Evolutionary conservation across 2,888 invertebrate species (phyloP).

Genomic region (Patella caerulea): DNA sequence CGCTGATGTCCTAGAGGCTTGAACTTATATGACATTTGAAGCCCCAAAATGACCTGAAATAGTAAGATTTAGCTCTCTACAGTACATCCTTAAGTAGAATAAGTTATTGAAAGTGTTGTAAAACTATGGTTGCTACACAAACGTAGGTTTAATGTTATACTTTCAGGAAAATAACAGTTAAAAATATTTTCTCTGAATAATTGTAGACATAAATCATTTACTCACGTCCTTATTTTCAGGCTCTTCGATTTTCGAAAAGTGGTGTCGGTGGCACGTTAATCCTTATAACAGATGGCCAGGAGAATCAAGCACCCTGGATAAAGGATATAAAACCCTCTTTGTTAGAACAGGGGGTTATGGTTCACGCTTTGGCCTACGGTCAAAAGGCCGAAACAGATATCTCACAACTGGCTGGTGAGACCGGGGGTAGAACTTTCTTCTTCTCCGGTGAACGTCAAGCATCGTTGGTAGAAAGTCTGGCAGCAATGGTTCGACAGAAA

Average conservation of each 20-base stretch:
- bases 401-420: slow-evolving; percentile 35
- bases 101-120: too few species aligned
- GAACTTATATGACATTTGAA: too few species aligned
- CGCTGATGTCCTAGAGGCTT: too few species aligned
- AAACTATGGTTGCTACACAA: too few species aligned
- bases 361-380: slow-evolving; percentile 39
- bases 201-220: background rate
- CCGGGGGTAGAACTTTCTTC: slow-evolving; percentile 44
- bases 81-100: too few species aligned
- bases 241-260: slow-evolving; percentile 19
- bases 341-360: slow-evolving; percentile 31
- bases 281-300: slow-evolving; percentile 46
- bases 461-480: slow-evolving; percentile 42
- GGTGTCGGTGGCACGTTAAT: slow-evolving; percentile 38
- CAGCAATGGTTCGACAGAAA: slow-evolving; percentile 27
- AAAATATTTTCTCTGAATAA: too few species aligned
- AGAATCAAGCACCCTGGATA: slow-evolving; percentile 38
- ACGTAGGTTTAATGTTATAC: too few species aligned
- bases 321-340: slow-evolving; percentile 31
- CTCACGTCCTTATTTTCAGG: slow-evolving; percentile 6
- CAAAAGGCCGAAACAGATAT: slow-evolving; percentile 40
- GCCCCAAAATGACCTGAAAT: too few species aligned
- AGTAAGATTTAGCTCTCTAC: too few species aligned
- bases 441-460: slow-evolving; percentile 39
- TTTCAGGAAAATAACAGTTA: too few species aligned